A percentile compares a stretch with the other conserved stretches of the same genome.
Evolutionary conservation across 2,113 vertebrate species (phyloP).

Genomic region (Astatoreochromis straeleni): DNA sequence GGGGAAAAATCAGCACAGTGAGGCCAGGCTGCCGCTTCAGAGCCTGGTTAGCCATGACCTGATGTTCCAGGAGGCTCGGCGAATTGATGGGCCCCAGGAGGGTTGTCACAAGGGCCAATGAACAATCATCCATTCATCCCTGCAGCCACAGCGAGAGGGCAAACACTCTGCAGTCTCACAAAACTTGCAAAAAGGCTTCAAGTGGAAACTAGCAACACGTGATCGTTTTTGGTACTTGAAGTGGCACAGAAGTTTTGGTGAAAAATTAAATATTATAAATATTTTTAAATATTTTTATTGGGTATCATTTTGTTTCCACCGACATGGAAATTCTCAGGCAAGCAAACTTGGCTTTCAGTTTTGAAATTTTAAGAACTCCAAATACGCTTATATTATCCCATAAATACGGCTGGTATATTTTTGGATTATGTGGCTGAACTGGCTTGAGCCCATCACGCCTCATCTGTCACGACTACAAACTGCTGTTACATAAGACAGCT

Average conservation of each 20-base stretch:
- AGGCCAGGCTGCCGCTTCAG: conserved; percentile 36
- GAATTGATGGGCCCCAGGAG: conserved; percentile 66
- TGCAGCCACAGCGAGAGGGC: conserved; percentile 19
- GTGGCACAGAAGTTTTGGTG: background rate
- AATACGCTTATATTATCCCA: conserved; percentile 6
- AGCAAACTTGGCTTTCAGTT: background rate
- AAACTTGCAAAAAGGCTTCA: background rate
- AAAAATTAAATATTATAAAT: background rate
- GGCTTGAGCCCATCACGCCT: conserved; percentile 40
- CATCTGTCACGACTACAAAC: conserved; percentile 49
- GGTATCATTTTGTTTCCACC: background rate
- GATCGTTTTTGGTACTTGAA: background rate
- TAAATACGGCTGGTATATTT: conserved; percentile 43
- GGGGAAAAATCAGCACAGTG: conserved; percentile 37
- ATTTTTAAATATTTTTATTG: background rate
- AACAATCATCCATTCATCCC: conserved; percentile 68
- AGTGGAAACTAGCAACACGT: background rate
- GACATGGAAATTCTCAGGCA: background rate
- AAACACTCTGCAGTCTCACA: background rate
- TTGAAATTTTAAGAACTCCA: conserved; percentile 7
- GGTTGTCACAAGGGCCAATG: conserved; percentile 39
- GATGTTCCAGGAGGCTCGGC: conserved; percentile 59
- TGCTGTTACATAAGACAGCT: conserved; percentile 60
- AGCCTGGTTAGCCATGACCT: conserved; percentile 51
- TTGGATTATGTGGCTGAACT: conserved; percentile 47